Evolutionary conservation across 1,140 invertebrate genomes (phyloP).

Genomic region (Nasonia giraulti): DNA sequence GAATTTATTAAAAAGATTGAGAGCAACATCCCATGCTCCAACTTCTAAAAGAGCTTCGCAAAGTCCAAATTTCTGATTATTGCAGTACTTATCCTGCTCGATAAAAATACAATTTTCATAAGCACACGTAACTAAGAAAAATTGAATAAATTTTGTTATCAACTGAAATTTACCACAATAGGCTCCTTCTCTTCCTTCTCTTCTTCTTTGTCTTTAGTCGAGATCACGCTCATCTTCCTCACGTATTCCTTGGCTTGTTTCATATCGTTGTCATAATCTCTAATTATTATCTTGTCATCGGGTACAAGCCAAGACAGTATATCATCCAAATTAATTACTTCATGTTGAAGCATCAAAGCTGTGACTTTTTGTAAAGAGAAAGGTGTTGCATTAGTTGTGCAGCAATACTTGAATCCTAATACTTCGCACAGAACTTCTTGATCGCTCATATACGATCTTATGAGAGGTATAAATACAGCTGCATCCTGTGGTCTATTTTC

Average conservation of each 20-base stretch:
- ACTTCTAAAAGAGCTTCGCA: constrained; percentile 91
- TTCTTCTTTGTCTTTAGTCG: constrained; percentile 88
- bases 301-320: constrained; percentile 94
- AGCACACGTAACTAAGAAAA: background rate
- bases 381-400: constrained; percentile 82
- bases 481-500: constrained; percentile 88
- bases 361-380: constrained; percentile 90
- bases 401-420: constrained; percentile 93
- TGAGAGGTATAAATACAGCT: constrained; percentile 87
- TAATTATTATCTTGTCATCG: constrained; percentile 86
- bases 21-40: constrained; percentile 92
- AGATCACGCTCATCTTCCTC: constrained; percentile 89
- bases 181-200: constrained; percentile 83
- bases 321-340: constrained; percentile 89
- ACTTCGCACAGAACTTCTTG: constrained; percentile 92
- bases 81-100: constrained; percentile 78
- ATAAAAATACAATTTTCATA: constrained; percentile 41
- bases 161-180: constrained; percentile 69
- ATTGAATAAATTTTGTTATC: background rate
- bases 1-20: constrained; percentile 84
- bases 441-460: constrained; percentile 91
- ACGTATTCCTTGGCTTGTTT: constrained; percentile 91
- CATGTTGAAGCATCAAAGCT: constrained; percentile 91
- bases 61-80: constrained; percentile 95
- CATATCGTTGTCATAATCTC: constrained; percentile 88